These are phyloP conservation scores for Cyaniris semiargus DNA, from an alignment of 2,888 invertebrate genomes.

Conservation along the genomic window DNA sequence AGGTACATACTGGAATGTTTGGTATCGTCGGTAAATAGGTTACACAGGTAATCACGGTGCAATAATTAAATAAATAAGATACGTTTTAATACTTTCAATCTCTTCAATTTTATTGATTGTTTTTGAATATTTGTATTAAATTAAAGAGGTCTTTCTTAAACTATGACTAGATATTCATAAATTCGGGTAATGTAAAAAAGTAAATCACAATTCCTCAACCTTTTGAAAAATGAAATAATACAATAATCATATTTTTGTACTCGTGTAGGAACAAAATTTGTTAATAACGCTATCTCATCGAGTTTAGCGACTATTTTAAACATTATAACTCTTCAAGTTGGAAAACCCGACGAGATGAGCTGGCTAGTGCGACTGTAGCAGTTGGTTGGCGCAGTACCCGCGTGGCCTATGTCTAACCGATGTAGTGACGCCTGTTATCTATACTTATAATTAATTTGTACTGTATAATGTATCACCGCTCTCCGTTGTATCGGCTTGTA, in stretches of 20 bases:
- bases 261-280: neutral
- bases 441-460: conserved; percentile 77
- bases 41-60: neutral
- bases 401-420: conserved; percentile 56
- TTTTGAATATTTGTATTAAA: neutral
- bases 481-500: conserved; percentile 71
- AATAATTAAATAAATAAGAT: neutral
- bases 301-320: conserved; percentile 32
- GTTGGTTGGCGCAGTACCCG: conserved; percentile 68
- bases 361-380: conserved; percentile 69
- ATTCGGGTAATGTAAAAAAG: neutral
- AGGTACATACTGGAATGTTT: conserved; percentile 4
- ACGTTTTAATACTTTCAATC: neutral
- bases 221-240: neutral
- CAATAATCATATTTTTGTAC: neutral
- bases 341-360: conserved; percentile 43
- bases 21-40: neutral
- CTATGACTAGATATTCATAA: conserved; percentile 19
- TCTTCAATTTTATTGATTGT: neutral
- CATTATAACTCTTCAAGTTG: conserved; percentile 37
- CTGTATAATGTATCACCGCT: conserved; percentile 67
- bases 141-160: neutral
- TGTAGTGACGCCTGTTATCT: conserved; percentile 57
- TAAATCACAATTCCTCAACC: neutral
- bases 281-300: neutral